Percentiles rank a stretch among this genome's conserved stretches.
These are phyloP conservation scores for Acipenser transmontanus DNA, from an alignment of 2,797 vertebrate species.

Conservation along the genomic window DNA sequence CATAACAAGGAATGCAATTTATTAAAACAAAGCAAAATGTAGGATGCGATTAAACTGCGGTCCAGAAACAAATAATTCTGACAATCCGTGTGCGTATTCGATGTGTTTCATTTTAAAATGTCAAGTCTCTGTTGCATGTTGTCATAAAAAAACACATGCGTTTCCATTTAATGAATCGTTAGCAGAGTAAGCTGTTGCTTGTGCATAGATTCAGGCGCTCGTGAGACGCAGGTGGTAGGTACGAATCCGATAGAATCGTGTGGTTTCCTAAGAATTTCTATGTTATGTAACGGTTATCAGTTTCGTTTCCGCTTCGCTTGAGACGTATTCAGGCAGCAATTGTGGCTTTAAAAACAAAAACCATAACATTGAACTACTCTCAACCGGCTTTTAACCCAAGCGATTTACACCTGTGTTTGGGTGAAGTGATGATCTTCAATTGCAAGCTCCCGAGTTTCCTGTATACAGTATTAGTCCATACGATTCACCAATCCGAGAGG, in stretches of 20 bases:
- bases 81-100: background rate
- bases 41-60: background rate
- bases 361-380: background rate
- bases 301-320: too few relatives aligned
- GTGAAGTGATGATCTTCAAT: background rate
- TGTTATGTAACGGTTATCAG: too few relatives aligned
- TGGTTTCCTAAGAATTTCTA: too few relatives aligned
- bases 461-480: background rate
- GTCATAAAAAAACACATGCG: too few relatives aligned
- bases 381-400: background rate
- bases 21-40: background rate
- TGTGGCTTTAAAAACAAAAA: background rate
- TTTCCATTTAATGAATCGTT: too few relatives aligned
- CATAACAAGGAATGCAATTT: background rate
- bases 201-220: too few relatives aligned
- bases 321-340: background rate
- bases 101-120: background rate
- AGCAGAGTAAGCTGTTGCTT: too few relatives aligned
- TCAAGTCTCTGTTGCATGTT: background rate
- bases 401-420: slow-evolving; percentile 4
- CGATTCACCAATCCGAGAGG: slow-evolving; percentile 7
- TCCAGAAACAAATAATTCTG: background rate
- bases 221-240: too few relatives aligned
- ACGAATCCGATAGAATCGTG: too few relatives aligned
- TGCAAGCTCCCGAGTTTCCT: slow-evolving; percentile 8